Percentiles rank a stretch among this genome's conserved stretches.
Evolutionary conservation across 2,888 invertebrate genomes (phyloP).

Genomic region (Vannuccia rotundouncinata): DNA sequence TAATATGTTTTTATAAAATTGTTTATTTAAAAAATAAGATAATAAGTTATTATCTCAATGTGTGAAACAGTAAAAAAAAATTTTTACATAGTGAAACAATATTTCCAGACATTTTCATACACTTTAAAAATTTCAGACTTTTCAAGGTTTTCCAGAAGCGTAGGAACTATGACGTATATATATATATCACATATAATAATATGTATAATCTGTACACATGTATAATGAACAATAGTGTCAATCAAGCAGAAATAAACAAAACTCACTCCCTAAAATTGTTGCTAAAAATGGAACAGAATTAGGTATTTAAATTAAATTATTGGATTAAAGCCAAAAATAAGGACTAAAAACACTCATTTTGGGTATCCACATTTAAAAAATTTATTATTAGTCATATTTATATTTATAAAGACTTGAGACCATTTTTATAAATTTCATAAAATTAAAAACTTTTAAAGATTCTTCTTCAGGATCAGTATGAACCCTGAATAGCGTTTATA

Average conservation of each 20-base stretch:
- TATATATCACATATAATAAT: no score
- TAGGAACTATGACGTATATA: no score
- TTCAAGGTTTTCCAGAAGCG: no score
- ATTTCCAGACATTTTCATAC: no score
- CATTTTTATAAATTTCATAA: background rate
- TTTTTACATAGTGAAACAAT: no score
- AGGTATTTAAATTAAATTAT: background rate
- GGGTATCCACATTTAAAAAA: background rate
- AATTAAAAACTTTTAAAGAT: no score
- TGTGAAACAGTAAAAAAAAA: no score
- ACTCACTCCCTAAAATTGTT: background rate
- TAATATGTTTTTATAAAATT: background rate
- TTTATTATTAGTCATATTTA: background rate
- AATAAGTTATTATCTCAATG: no score
- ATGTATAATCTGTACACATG: background rate
- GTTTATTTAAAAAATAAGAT: no score
- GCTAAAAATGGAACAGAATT: background rate
- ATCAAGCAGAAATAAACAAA: background rate
- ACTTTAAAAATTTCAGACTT: no score
- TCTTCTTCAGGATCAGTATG: background rate
- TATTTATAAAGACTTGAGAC: background rate
- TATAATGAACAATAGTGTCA: background rate
- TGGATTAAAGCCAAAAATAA: background rate
- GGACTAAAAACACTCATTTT: background rate
- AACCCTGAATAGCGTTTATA: no score